Percentiles rank a stretch among this genome's conserved stretches.
phyloP scores from a whole-genome alignment of 2,797 vertebrate species.

The Lepus townsendii region DNA sequence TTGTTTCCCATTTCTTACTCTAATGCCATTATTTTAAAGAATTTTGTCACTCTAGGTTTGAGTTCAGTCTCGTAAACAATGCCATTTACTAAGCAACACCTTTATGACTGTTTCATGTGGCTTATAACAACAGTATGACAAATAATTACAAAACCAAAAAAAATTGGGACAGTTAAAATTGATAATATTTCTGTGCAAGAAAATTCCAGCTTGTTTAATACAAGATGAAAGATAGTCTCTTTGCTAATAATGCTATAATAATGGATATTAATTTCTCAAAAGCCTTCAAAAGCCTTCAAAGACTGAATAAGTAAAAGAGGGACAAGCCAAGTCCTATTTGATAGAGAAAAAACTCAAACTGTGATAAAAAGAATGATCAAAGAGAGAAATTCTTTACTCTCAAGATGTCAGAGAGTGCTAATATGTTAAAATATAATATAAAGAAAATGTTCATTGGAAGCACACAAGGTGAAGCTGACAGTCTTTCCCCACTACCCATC shows the following conservation, averaged over 20 bases:
- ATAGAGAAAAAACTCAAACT: slow-evolving; percentile 11
- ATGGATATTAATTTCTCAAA: slow-evolving; percentile 9
- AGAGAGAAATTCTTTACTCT: not conserved
- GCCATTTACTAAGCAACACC: not conserved
- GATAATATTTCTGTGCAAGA: slow-evolving; percentile 19
- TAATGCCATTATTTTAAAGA: slow-evolving; percentile 19
- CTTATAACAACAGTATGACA: not conserved
- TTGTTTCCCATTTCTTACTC: slow-evolving; percentile 8
- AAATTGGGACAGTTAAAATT: not conserved
- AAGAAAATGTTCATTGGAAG: not conserved
- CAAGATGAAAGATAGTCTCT: not conserved
- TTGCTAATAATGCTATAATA: not conserved
- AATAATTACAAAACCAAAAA: slow-evolving; percentile 2
- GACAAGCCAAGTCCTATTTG: not conserved
- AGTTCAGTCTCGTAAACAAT: not conserved
- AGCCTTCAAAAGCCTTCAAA: not conserved
- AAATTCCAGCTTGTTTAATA: slow-evolving; percentile 2
- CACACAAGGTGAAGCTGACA: not conserved
- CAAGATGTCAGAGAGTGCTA: not conserved
- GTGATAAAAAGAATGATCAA: not conserved
- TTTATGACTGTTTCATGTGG: not conserved
- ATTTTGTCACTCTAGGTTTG: not conserved
- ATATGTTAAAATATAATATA: not conserved
- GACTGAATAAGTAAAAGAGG: slow-evolving; percentile 1
- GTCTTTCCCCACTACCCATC: not conserved